Conservation (phyloP, 2,797 vertebrate genomes). For the Manis crassicaudata region DNA sequence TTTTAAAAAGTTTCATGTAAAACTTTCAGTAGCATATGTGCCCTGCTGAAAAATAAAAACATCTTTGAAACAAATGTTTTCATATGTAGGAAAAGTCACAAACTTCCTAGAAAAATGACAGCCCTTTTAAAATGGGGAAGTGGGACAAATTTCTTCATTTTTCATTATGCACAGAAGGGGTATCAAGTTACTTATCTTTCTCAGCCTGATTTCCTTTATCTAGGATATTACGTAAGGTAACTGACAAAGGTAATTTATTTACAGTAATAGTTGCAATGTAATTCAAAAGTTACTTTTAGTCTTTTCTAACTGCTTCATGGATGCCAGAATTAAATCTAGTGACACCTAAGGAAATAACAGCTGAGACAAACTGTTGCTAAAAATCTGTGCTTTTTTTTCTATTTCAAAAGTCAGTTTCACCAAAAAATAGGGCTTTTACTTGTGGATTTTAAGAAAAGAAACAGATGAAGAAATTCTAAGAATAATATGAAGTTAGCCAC, state of each 20-base stretch:
- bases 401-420: background rate
- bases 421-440: background rate
- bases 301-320: background rate
- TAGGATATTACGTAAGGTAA: background rate
- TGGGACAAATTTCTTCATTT: background rate
- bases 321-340: background rate
- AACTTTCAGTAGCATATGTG: background rate
- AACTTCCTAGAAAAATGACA: slow-evolving; percentile 1
- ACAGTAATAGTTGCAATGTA: background rate
- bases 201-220: background rate
- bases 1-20: background rate
- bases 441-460: background rate
- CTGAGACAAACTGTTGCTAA: background rate
- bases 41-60: background rate
- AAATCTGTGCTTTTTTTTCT: background rate
- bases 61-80: background rate
- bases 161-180: background rate
- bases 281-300: background rate
- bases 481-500: background rate
- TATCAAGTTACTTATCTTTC: background rate
- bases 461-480: background rate
- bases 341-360: background rate
- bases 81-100: background rate
- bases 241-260: background rate
- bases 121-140: background rate